A percentile compares a stretch with the other conserved stretches of the same genome.
Evolutionary conservation across 2,888 invertebrate genomes (phyloP).

Genomic region (Flexamia atlantica): DNA sequence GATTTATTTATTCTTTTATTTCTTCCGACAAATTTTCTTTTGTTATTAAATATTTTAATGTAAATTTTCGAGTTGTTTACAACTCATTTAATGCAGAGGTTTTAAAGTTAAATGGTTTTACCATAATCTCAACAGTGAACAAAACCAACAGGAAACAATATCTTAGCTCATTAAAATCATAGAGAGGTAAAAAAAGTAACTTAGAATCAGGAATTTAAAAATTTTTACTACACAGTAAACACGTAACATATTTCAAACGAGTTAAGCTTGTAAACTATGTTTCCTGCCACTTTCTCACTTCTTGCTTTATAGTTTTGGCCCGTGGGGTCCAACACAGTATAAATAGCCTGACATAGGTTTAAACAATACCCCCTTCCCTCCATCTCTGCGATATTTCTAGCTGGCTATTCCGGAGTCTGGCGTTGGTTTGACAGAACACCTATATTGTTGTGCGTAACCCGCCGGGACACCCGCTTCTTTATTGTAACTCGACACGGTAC

Average conservation of each 20-base stretch:
- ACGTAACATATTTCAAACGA: not conserved
- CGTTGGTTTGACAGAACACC: not conserved
- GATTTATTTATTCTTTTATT: too few relatives aligned
- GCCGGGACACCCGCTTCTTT: not conserved
- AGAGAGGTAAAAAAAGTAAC: too few relatives aligned
- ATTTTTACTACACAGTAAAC: not conserved
- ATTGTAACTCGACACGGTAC: not conserved
- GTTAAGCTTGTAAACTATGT: not conserved
- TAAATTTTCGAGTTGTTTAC: too few relatives aligned
- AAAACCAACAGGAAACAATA: too few relatives aligned
- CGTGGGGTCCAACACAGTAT: not conserved
- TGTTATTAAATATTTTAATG: too few relatives aligned
- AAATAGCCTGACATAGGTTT: slow-evolving; percentile 1
- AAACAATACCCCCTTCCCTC: not conserved
- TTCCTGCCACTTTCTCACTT: not conserved
- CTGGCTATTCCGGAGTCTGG: not conserved
- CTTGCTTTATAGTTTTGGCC: not conserved
- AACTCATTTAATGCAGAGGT: too few relatives aligned
- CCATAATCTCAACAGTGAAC: too few relatives aligned
- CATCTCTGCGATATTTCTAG: not conserved
- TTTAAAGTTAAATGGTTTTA: too few relatives aligned
- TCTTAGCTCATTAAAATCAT: too few relatives aligned
- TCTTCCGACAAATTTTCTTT: too few relatives aligned
- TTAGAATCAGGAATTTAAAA: too few relatives aligned
- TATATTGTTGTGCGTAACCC: slow-evolving; percentile 1